These are phyloP conservation scores for Labeo calbasu DNA, from an alignment of 2,797 vertebrate species.

Conservation along the genomic window DNA sequence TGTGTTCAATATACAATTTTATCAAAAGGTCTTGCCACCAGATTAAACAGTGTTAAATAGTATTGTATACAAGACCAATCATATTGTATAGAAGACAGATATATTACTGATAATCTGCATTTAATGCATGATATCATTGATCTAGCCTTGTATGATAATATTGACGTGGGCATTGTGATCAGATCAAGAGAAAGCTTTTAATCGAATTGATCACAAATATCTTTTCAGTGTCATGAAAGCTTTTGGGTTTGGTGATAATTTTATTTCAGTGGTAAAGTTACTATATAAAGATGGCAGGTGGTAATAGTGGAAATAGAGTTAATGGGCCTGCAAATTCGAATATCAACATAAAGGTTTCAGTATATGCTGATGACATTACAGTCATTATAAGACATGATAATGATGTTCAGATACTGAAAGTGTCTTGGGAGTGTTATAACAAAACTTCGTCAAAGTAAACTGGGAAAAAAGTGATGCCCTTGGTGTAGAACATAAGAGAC, in stretches of 20 bases:
- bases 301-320: not conserved
- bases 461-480: too few species aligned
- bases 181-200: not conserved
- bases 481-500: not conserved
- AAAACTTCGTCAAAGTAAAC: too few species aligned
- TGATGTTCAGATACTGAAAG: too few species aligned
- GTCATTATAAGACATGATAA: not conserved
- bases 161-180: not conserved
- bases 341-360: not conserved
- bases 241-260: not conserved
- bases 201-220: not conserved
- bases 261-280: not conserved
- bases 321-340: not conserved
- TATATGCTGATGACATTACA: not conserved
- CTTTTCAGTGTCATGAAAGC: not conserved
- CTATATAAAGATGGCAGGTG: not conserved
- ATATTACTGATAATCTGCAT: not conserved
- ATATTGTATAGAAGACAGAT: not conserved
- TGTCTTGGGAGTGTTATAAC: too few species aligned
- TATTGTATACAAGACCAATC: not conserved
- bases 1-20: not conserved
- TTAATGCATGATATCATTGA: not conserved
- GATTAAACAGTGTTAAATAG: not conserved
- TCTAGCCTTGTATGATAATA: not conserved
- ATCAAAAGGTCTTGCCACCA: not conserved